Percentiles rank a stretch among this genome's conserved stretches.
These are phyloP conservation scores for Cephus nigrinus DNA, from an alignment of 2,888 invertebrate species.

Conservation along the genomic window DNA sequence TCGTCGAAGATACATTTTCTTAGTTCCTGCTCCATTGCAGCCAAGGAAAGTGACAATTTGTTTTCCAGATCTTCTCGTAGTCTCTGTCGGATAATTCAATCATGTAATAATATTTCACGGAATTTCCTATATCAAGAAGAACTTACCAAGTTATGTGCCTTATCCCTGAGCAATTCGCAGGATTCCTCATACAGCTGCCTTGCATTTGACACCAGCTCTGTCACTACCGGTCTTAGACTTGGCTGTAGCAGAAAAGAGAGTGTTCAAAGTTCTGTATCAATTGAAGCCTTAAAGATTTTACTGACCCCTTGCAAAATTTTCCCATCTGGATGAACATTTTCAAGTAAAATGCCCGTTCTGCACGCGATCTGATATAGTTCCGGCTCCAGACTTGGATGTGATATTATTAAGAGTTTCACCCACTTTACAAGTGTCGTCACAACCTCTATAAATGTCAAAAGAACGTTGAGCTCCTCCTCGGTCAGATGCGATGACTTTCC, in stretches of 20 bases:
- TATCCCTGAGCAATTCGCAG: constrained; percentile 76
- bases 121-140: neutral
- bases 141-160: constrained; percentile 72
- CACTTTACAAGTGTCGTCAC: constrained; percentile 89
- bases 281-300: constrained; percentile 9
- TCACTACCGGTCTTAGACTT: constrained; percentile 79
- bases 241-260: constrained; percentile 64
- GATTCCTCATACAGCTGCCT: constrained; percentile 79
- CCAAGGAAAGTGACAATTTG: constrained; percentile 75
- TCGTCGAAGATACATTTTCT: constrained; percentile 76
- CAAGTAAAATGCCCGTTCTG: constrained; percentile 76
- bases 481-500: constrained; percentile 69
- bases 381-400: constrained; percentile 76
- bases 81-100: constrained; percentile 60
- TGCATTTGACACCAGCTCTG: constrained; percentile 77
- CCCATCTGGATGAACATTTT: constrained; percentile 84
- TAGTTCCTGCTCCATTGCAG: constrained; percentile 79
- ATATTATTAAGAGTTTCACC: constrained; percentile 76
- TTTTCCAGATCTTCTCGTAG: constrained; percentile 76
- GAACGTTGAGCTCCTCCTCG: constrained; percentile 76
- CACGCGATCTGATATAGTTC: constrained; percentile 82
- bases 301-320: constrained; percentile 80
- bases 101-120: neutral
- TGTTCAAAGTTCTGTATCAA: neutral
- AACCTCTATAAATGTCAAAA: constrained; percentile 85